Evolutionary conservation across 2,888 invertebrate species (phyloP).

Genomic region (Drosophila greeni): DNA sequence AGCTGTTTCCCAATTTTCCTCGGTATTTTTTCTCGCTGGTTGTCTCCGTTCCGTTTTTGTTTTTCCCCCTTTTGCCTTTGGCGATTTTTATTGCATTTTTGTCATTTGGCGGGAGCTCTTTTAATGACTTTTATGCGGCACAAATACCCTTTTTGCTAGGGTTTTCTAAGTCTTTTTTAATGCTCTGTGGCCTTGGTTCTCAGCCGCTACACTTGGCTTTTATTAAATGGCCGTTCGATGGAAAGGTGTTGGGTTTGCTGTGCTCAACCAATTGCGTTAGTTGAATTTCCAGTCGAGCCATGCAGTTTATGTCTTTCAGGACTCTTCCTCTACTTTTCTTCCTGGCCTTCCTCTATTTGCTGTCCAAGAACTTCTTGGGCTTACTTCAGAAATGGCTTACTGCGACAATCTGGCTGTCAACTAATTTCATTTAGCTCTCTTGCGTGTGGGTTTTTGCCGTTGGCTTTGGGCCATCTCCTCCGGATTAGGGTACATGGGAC

Average conservation of each 20-base stretch:
- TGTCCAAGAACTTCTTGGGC: constrained; percentile 1
- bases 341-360: background rate
- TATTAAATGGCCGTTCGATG: constrained; percentile 20
- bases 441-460: constrained; percentile 31
- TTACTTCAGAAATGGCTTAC: constrained; percentile 10
- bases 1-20: constrained; percentile 26
- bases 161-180: constrained; percentile 54
- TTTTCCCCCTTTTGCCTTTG: constrained; percentile 24
- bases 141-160: constrained; percentile 42
- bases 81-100: constrained; percentile 62
- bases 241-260: constrained; percentile 28
- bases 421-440: constrained; percentile 61
- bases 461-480: constrained; percentile 20
- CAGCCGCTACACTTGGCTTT: constrained; percentile 20
- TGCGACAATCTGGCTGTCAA: constrained; percentile 56
- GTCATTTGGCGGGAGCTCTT: constrained; percentile 44
- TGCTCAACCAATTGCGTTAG: constrained; percentile 64
- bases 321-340: background rate
- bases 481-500: constrained; percentile 30
- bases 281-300: constrained; percentile 66
- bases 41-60: constrained; percentile 17
- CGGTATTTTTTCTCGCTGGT: constrained; percentile 11
- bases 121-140: constrained; percentile 49
- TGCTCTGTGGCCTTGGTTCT: constrained; percentile 48
- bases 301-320: constrained; percentile 8